Evolutionary conservation across 2,113 vertebrate genomes (phyloP).

Genomic region (Peromyscus leucopus): DNA sequence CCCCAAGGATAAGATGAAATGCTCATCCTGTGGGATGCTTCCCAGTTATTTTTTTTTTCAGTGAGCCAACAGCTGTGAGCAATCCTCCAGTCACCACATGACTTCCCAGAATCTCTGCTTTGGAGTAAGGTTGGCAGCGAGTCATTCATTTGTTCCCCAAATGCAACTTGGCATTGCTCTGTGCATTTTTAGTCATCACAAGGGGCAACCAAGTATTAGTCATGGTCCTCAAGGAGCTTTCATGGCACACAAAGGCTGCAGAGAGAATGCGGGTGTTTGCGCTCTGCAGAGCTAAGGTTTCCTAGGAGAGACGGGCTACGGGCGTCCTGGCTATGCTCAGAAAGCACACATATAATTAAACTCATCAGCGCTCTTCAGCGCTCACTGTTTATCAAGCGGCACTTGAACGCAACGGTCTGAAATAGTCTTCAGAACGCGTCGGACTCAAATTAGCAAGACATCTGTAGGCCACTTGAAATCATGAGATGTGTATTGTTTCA

Average conservation of each 20-base stretch:
- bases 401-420: neutral
- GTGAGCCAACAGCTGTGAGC: constrained; percentile 52
- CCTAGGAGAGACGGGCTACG: neutral
- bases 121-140: constrained; percentile 19
- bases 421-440: neutral
- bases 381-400: constrained; percentile 6
- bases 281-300: neutral
- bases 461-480: neutral
- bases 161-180: constrained; percentile 28
- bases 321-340: neutral
- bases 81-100: neutral
- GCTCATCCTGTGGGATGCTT: neutral
- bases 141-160: constrained; percentile 53
- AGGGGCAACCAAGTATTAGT: constrained; percentile 19
- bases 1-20: neutral
- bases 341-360: constrained; percentile 54
- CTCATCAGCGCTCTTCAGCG: constrained; percentile 16
- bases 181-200: neutral
- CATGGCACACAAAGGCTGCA: neutral
- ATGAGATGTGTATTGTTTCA: neutral
- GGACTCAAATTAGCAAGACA: neutral
- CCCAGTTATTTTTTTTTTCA: neutral
- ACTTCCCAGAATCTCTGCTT: constrained; percentile 13
- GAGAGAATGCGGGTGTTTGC: neutral
- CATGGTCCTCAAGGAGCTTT: neutral